phyloP scores from a whole-genome alignment of 2,888 invertebrate species.

The Scrobipalpa costella region DNA sequence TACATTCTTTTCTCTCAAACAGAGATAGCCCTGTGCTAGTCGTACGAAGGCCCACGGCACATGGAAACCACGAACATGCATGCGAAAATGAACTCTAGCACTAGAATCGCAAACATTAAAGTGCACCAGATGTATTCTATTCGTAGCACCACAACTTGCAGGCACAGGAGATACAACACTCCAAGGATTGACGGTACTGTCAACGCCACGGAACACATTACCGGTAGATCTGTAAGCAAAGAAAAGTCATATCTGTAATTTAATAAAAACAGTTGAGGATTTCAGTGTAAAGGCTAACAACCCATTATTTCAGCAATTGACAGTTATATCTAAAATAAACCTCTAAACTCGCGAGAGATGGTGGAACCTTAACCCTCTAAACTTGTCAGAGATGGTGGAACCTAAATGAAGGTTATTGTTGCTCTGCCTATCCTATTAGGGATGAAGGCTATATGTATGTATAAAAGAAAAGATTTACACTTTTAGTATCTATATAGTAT shows the following conservation, averaged over 20 bases:
- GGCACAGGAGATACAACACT: conserved; percentile 91
- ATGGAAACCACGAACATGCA: conserved; percentile 85
- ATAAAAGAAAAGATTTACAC: too few species aligned
- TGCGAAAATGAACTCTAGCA: conserved; percentile 91
- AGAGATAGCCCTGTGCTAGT: conserved; percentile 46
- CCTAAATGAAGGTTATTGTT: too few species aligned
- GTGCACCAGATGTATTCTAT: conserved; percentile 94
- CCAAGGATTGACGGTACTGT: conserved; percentile 92
- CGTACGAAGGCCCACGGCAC: conserved; percentile 83
- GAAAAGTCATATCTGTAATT: background rate
- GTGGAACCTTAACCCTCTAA: too few species aligned
- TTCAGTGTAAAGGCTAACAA: too few species aligned
- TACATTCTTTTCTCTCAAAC: background rate
- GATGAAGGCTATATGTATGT: too few species aligned
- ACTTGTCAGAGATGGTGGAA: too few species aligned
- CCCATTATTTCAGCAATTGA: too few species aligned
- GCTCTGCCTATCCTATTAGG: too few species aligned
- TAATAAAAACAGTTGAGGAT: too few species aligned
- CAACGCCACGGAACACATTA: conserved; percentile 90
- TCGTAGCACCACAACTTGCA: conserved; percentile 93
- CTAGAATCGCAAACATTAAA: conserved; percentile 90
- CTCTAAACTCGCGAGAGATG: too few species aligned
- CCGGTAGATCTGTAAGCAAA: conserved; percentile 85
- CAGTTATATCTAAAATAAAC: too few species aligned
- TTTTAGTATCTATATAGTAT: too few species aligned